Evolutionary conservation across 2,113 vertebrate genomes (phyloP).

Genomic region (Varanus salvator): DNA sequence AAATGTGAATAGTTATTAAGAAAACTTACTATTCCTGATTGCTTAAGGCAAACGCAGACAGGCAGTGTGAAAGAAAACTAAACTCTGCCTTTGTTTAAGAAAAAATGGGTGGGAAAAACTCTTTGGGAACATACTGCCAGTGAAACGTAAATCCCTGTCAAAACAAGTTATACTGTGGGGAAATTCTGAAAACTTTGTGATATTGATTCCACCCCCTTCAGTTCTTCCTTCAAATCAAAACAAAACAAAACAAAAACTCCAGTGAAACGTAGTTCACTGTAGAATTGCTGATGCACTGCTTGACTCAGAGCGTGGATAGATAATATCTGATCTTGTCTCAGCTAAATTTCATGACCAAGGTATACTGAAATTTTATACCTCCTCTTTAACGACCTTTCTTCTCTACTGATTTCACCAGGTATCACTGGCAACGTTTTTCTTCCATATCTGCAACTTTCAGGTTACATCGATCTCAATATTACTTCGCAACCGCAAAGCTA

Average conservation of each 20-base stretch:
- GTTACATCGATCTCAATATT: slow-evolving; percentile 69
- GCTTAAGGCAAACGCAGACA: slow-evolving; percentile 67
- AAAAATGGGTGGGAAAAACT: slow-evolving; percentile 60
- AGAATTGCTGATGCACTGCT: slow-evolving; percentile 69
- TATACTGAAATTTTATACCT: slow-evolving; percentile 70
- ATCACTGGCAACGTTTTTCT: slow-evolving; percentile 67
- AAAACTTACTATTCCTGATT: slow-evolving; percentile 61
- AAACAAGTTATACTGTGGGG: slow-evolving; percentile 73
- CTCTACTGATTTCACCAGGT: slow-evolving; percentile 72
- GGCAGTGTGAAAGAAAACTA: slow-evolving; percentile 53
- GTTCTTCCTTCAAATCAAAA: slow-evolving; percentile 70
- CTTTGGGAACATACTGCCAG: slow-evolving; percentile 71
- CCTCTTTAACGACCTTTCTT: slow-evolving; percentile 69
- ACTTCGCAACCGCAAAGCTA: slow-evolving; percentile 63
- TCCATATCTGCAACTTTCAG: slow-evolving; percentile 71
- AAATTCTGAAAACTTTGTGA: slow-evolving; percentile 67
- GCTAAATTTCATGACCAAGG: slow-evolving; percentile 70
- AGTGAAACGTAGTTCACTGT: slow-evolving; percentile 64
- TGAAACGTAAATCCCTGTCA: slow-evolving; percentile 72
- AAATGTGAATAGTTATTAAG: slow-evolving; percentile 67
- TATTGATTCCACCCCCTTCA: slow-evolving; percentile 54
- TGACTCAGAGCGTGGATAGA: slow-evolving; percentile 70
- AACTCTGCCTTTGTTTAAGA: slow-evolving; percentile 71
- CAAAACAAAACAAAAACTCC: slow-evolving; percentile 57
- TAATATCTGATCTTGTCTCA: slow-evolving; percentile 73